phyloP scores from a whole-genome alignment of 2,888 invertebrate species.

The Proisotoma minuta region DNA sequence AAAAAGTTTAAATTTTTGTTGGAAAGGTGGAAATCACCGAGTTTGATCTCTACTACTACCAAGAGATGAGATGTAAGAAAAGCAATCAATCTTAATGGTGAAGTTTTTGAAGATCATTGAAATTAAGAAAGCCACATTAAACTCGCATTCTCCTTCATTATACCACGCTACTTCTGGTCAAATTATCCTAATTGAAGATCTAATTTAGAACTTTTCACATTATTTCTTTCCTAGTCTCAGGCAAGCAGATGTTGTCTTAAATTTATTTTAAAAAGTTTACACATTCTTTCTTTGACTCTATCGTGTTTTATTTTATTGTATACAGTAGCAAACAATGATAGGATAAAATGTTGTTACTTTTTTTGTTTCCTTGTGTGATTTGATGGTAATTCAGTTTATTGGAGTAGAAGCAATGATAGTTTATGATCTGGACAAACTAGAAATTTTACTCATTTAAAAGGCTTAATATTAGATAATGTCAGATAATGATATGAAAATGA shows the following conservation, averaged over 20 bases:
- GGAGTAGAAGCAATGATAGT: too few relatives aligned
- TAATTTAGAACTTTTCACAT: constrained; percentile 4
- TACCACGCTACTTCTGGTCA: not conserved
- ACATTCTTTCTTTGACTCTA: not conserved
- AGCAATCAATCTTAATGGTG: constrained; percentile 5
- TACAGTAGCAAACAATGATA: too few relatives aligned
- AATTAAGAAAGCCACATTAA: constrained; percentile 7
- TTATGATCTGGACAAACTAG: too few relatives aligned
- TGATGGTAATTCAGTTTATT: too few relatives aligned
- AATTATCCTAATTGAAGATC: constrained; percentile 10
- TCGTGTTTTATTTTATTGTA: too few relatives aligned
- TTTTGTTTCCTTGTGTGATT: too few relatives aligned
- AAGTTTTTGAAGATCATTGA: constrained; percentile 8
- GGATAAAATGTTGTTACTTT: too few relatives aligned
- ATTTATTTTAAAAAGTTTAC: too few relatives aligned
- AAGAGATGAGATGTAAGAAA: not conserved
- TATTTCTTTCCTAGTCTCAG: too few relatives aligned
- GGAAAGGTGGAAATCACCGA: not conserved
- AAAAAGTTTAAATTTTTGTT: not conserved
- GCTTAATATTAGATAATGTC: too few relatives aligned
- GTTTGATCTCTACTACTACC: not conserved
- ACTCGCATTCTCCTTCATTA: constrained; percentile 11
- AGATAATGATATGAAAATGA: too few relatives aligned
- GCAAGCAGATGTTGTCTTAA: not conserved
- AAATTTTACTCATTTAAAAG: too few relatives aligned